Evolutionary conservation across 1,140 invertebrate genomes (phyloP), one percentile per base, ranked within the genome.

Genomic region (Apis cerana): DNA sequence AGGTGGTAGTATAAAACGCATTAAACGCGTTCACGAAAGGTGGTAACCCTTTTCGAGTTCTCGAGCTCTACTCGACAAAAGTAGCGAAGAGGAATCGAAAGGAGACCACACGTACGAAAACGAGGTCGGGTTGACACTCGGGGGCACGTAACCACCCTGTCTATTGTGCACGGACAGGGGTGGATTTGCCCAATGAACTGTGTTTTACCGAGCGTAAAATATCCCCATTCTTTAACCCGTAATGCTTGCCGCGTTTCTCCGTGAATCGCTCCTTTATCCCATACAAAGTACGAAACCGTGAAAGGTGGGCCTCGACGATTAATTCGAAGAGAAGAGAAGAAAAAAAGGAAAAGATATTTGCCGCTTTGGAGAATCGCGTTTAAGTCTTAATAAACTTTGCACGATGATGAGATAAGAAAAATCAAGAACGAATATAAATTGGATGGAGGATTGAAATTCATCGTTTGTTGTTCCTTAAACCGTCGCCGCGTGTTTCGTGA

Each of bases 171-270:
- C 59, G 84, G 83, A 80, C 83, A 75, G 85, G 90, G 89, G 77
- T 90, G 85, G 90, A 64, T 71, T 85, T 82, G 80, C 68, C 72
- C 82, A 83, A 91, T 90, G 84, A 87, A 90, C 87, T 80, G 91
- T 92, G 92, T 90, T 93, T 92, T 92, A 91, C 92, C 90, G 90
- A 92, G 91, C 91, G 92, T 93, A 85, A 93, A 94, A 94, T 92
- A 90, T 90, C 86, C 81, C 90, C 84, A 93, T 92, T 92, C 91
- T 92, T 88, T 91, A 88, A 85, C 85, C 88, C 89, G 90, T 93
- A 92, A 93, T 93, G 91, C 90, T 90, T 89, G 83, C 87, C 90
- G 89, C 89, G 88, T 90, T 89, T 85, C 85, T 86, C 82, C 81
- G 84, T 71, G 79, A 79, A 76, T 87, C 84, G 82, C 83, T 86